Base-by-base conservation (phyloP, 1,140 invertebrate species). In the Hylaeus anthracinus region DNA sequence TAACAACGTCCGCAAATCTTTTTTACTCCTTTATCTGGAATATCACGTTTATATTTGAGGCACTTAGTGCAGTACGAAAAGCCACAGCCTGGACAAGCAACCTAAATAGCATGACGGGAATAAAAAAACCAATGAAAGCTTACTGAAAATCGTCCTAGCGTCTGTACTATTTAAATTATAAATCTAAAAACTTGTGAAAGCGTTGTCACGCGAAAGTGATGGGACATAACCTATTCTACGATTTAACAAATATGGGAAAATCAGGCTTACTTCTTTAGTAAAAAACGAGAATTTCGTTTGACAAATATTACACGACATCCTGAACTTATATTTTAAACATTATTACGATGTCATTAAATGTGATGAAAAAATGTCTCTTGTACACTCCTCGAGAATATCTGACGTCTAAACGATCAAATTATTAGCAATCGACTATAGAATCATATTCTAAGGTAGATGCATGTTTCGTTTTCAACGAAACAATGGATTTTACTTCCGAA, bases 21-120 rank as follows among this genome's bases (percentile, higher is more conserved):
- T 71, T 89, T 91, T 1, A 83, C 61, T 43, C 86, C 87, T 75
- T 77, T 56, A 79, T 90, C 81, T 41, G 91, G 84, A 58, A 94
- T 66, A 53, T 91, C 72, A 43, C 83, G 86, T 89, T 92, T 92
- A 63, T 93, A 92, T 71, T 92, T 93, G n/a, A 94, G 87, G 77
- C 93, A 94, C 75, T 92, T 93, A 53, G 72, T 89, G 70, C 93
- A 94, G 76, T 85, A 91, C 12, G 92, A 92, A 87, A 92, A 93
- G 66, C 91, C 91, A 86, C 93, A 94, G 37, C 81, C 90, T 15
- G 92, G 91, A 83, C 93, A 94, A 71, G 86, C 91, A 80, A 90
- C 81, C 93, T 93, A 69, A 73, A 83, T 56, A 9, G 69, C 51
- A 83, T 15, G 51, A 82, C 51, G 73, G 78, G 55, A 67, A 64